Percentiles rank a stretch among this genome's conserved stretches.
Conservation (phyloP, 2,113 vertebrate species). For the Madoqua kirkii region DNA sequence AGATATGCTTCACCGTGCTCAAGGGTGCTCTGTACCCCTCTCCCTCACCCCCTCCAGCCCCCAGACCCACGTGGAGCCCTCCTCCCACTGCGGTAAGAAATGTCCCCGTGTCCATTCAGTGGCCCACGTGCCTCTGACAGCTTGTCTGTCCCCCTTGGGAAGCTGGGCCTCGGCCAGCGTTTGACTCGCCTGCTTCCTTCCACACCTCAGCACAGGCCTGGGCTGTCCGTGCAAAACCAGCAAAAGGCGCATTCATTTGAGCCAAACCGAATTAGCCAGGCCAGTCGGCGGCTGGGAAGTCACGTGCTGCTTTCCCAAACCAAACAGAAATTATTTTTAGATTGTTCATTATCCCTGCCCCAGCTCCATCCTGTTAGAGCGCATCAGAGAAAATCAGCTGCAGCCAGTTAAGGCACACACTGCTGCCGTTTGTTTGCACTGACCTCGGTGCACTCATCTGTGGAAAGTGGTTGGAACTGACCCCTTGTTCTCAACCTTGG, state of each 20-base stretch:
- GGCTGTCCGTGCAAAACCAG: not conserved
- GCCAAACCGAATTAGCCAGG: conserved; percentile 59
- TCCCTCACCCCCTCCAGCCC: not conserved
- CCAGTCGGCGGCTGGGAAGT: conserved; percentile 43
- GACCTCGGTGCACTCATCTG: not conserved
- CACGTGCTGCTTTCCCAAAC: conserved; percentile 63
- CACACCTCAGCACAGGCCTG: conserved; percentile 25
- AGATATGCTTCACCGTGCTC: not conserved
- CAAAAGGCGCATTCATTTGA: conserved; percentile 33
- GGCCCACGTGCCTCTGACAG: not conserved
- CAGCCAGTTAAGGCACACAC: not conserved
- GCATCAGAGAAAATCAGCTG: conserved; percentile 30
- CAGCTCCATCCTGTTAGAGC: conserved; percentile 20
- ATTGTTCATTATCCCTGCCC: conserved; percentile 37
- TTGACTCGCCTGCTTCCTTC: not conserved
- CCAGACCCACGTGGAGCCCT: not conserved
- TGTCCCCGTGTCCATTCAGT: rapidly evolving
- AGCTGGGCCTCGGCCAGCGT: not conserved
- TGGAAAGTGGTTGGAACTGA: not conserved
- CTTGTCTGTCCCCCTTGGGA: not conserved
- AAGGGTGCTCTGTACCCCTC: not conserved
- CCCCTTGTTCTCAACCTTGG: not conserved
- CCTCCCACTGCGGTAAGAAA: not conserved
- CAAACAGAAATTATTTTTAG: conserved; percentile 54
- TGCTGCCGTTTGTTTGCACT: not conserved